Base-by-base conservation (phyloP, 2,888 invertebrate species). In the Drosophila multiciliata region DNA sequence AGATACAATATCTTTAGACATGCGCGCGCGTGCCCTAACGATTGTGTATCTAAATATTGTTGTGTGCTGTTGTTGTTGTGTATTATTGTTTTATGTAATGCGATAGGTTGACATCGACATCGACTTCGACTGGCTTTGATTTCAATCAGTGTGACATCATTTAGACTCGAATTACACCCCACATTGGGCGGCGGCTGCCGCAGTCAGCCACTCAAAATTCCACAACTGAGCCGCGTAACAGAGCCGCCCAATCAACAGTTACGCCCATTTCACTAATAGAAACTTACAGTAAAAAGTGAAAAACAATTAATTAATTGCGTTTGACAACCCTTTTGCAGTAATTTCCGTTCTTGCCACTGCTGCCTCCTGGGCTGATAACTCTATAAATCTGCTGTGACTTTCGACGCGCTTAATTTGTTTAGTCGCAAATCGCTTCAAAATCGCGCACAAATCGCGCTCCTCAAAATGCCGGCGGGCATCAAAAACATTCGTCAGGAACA, bases 371-470 rank as follows among this genome's bases (percentile, higher is more conserved):
- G 12, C 32, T 50, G 58, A 57, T 57, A 78, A 55, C 42, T 80
- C 15, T 61, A 65, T 61, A 71, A 77, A 77, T 59, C 64, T 48
- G 66, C n/a, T 15, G 64, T 83, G 90, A 90, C 90, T 84, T 90
- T 82, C 90, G 79, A 69, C 88, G 75, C 83, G 83, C 87, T 86
- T 90, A 89, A 87, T 90, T 89, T 89, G 88, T 75, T 90, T 84
- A 78, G 74, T 53, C 67, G 48, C 54, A 63, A 80, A 80, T 70
- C 78, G 74, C 78, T 59, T 52, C 55, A 59, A 68, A 80, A 80
- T 59, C 85, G 83, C 84, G 65, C 73, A 49, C 84, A 66, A 64
- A 76, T 76, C 69, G 75, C 74, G 32, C 49, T 64, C 73, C 60
- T 40, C 77, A 80, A 79, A 75, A 75, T 73, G 82, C 76, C 71